Percentiles rank a stretch among this genome's conserved stretches.
These are phyloP conservation scores for Zaprionus africanus DNA, from an alignment of 1,140 invertebrate species.

Conservation along the genomic window DNA sequence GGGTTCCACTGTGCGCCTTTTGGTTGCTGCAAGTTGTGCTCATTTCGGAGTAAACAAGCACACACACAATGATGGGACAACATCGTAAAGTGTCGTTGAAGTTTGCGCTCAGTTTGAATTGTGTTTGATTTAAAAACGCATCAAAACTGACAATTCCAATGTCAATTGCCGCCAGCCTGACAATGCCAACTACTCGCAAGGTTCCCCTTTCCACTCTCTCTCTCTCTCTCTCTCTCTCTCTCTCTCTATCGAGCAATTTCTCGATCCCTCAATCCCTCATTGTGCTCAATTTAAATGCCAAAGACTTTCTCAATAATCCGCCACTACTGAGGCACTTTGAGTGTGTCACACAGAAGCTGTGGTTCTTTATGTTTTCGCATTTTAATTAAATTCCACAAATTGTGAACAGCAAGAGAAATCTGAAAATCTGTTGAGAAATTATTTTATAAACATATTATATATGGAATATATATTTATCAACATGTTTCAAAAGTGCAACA, in stretches of 20 bases:
- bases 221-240: neutral
- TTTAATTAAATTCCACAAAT: constrained; percentile 22
- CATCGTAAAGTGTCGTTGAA: constrained; percentile 48
- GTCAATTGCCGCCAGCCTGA: constrained; percentile 37
- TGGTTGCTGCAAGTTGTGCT: constrained; percentile 16
- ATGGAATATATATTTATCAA: too few relatives aligned
- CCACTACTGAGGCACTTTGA: neutral
- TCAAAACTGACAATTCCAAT: constrained; percentile 45
- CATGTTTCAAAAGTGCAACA: too few relatives aligned
- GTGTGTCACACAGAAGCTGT: neutral
- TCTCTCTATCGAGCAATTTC: neutral
- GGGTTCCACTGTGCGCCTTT: constrained; percentile 12
- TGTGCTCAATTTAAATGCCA: constrained; percentile 26
- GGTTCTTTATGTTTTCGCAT: neutral
- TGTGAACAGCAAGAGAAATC: too few relatives aligned
- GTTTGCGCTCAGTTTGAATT: constrained; percentile 52
- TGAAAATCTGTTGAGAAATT: too few relatives aligned
- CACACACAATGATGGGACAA: constrained; percentile 4
- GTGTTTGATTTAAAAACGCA: constrained; percentile 46
- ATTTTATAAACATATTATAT: too few relatives aligned
- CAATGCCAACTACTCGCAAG: constrained; percentile 25
- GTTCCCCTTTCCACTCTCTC: neutral
- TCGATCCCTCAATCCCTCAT: neutral
- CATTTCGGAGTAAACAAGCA: constrained; percentile 53
- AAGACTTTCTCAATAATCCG: constrained; percentile 13